Base-by-base conservation (phyloP, 1,140 invertebrate genomes). In the Reticulitermes speratus region DNA sequence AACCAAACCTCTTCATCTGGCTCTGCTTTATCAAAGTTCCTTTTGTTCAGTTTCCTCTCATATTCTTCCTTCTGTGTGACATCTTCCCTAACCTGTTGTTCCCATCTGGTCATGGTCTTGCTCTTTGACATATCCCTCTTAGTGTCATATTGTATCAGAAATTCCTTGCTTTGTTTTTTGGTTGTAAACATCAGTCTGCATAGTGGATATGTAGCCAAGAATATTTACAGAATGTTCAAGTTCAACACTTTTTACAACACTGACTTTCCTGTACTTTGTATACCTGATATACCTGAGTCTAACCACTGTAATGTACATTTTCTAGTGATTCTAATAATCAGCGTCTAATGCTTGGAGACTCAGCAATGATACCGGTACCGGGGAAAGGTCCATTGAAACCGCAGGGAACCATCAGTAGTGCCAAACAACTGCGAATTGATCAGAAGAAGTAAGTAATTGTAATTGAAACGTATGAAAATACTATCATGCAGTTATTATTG, bases 261-360 rank as follows among this genome's bases (percentile, higher is more conserved):
- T 3, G 23, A 82, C 30, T 86, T 83, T 55, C 75, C 6, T 52
- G 44, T 59, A 45, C 48, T 16, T 69, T 44, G 25, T 59, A 25
- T 16, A 55, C 19, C 14, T 16, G 19, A 21, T 55, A 25, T 16
- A 55, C 19, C 14, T 16, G 19, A 21, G 14, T 55, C 52, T 55
- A 21, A 19, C 52, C 14, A 19, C 19, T 55, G 52, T 5, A 19
- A 12, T 55, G 5, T 55, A 21, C 19, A 86, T 65, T 93, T 93
- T 65, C 89, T 55, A 97, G 96, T 89, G 97, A 98, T 90, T 97
- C 97, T 3, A 98, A 98, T 89, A 98, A 98, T 91, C 97, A 98
- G 89, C 93, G 97, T 44, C 92, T 97, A 84, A 93, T 98, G 88
- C 90, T 98, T 82, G 97, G 97, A 48, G 97, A 98, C 91, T 98